A percentile compares a stretch with the other conserved stretches of the same genome.
Conservation (phyloP, 2,888 invertebrate genomes). For the Nudaria mundana region DNA sequence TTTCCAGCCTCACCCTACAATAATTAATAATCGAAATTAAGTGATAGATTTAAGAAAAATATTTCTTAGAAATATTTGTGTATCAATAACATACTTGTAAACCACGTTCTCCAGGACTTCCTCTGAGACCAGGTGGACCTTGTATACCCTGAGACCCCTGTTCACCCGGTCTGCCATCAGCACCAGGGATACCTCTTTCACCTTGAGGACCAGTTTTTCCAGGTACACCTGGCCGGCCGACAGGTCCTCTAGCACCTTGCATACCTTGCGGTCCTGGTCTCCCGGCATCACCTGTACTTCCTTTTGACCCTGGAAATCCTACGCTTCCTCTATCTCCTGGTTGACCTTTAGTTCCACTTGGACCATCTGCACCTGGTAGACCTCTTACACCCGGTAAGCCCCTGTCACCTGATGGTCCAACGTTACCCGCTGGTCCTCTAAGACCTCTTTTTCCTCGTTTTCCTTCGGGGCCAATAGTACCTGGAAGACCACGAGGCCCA, state of each 20-base stretch:
- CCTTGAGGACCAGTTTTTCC: conserved; percentile 87
- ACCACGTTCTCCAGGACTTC: conserved; percentile 89
- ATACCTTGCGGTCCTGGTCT: conserved; percentile 85
- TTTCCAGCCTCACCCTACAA: conserved; percentile 88
- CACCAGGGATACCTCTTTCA: conserved; percentile 88
- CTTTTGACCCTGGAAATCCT: conserved; percentile 78
- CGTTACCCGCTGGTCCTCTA: conserved; percentile 86
- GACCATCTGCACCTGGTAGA: conserved; percentile 89
- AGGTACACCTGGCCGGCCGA: conserved; percentile 85
- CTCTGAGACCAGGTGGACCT: conserved; percentile 89
- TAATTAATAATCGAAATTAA: not conserved
- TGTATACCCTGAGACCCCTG: conserved; percentile 89
- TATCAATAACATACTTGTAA: conserved; percentile 82
- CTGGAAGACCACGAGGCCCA: conserved; percentile 89
- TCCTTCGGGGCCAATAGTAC: conserved; percentile 87
- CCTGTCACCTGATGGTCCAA: conserved; percentile 88
- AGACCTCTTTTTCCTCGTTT: conserved; percentile 91
- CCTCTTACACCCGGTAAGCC: conserved; percentile 85
- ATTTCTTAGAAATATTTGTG: too few species aligned
- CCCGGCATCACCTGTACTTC: conserved; percentile 83
- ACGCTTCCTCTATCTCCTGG: conserved; percentile 85
- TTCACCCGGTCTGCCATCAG: conserved; percentile 93
- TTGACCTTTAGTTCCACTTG: conserved; percentile 87
- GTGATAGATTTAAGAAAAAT: not conserved
- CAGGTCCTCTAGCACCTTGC: conserved; percentile 82